A percentile compares a stretch with the other conserved stretches of the same genome.
Evolutionary conservation across 2,888 invertebrate genomes (phyloP).

Genomic region (Nyleta sp.): DNA sequence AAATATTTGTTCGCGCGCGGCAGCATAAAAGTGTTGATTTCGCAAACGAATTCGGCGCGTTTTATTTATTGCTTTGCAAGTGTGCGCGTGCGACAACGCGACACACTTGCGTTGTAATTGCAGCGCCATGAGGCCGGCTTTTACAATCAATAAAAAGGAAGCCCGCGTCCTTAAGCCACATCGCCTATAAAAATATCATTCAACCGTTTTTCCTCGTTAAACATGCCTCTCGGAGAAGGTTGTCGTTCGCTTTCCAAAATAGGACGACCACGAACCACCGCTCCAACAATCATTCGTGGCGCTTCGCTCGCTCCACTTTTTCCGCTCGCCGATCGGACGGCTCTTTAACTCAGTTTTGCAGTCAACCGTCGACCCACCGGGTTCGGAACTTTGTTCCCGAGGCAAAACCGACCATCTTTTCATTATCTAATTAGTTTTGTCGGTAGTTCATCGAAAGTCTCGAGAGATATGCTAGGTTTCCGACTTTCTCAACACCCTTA

Average conservation of each 20-base stretch:
- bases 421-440: too few relatives aligned
- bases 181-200: slow-evolving; percentile 30
- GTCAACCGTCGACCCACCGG: neutral
- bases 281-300: too few relatives aligned
- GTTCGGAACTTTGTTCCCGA: neutral
- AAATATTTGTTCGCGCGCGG: slow-evolving; percentile 37
- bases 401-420: too few relatives aligned
- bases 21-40: slow-evolving; percentile 42
- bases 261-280: neutral
- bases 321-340: too few relatives aligned
- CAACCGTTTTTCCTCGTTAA: slow-evolving; percentile 27
- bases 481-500: too few relatives aligned
- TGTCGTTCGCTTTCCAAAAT: slow-evolving; percentile 22
- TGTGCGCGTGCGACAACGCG: slow-evolving; percentile 15
- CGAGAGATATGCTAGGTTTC: too few relatives aligned
- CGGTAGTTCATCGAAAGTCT: too few relatives aligned
- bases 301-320: too few relatives aligned
- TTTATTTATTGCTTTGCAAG: slow-evolving; percentile 17
- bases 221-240: slow-evolving; percentile 16
- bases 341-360: too few relatives aligned
- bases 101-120: slow-evolving; percentile 11
- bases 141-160: slow-evolving; percentile 37
- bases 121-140: slow-evolving; percentile 20
- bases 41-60: slow-evolving; percentile 21
- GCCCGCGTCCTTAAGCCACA: slow-evolving; percentile 38